Evolutionary conservation across 2,888 invertebrate species (phyloP).

Genomic region (Digitonthophagus gazella): DNA sequence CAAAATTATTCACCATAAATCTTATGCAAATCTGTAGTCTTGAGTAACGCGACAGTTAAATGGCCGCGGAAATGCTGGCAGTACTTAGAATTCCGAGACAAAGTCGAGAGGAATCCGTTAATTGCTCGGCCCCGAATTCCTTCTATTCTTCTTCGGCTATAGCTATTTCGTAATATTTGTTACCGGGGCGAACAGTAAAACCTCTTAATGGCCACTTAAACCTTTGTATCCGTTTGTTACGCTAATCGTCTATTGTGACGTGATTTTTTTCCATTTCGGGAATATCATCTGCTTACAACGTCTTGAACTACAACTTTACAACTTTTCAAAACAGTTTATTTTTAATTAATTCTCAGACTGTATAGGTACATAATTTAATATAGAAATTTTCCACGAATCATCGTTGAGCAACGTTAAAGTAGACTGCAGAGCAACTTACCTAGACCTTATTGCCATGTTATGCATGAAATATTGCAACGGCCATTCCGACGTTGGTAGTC

Average conservation of each 20-base stretch:
- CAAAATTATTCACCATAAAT: neutral
- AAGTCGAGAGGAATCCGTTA: slow-evolving; percentile 11
- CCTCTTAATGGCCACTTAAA: neutral
- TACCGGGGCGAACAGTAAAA: neutral
- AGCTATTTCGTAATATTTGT: slow-evolving; percentile 15
- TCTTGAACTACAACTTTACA: neutral
- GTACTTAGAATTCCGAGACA: slow-evolving; percentile 14
- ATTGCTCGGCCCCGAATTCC: slow-evolving; percentile 15
- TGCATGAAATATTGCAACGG: slow-evolving; percentile 10
- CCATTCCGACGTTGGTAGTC: neutral
- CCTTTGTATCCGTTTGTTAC: neutral
- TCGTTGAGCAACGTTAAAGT: neutral
- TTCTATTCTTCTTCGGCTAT: slow-evolving; percentile 10
- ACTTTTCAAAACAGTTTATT: too few species aligned
- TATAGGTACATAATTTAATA: too few species aligned
- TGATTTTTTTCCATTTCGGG: neutral
- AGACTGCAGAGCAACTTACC: slow-evolving; percentile 9
- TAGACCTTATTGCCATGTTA: slow-evolving; percentile 16
- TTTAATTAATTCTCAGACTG: too few species aligned
- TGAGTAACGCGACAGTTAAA: neutral
- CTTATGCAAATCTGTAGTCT: neutral
- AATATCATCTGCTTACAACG: neutral
- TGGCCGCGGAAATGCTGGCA: neutral
- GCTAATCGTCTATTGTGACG: neutral
- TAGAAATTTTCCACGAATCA: neutral